These are phyloP conservation scores for Pterostichus niger DNA, from an alignment of 2,888 invertebrate species.

Conservation along the genomic window DNA sequence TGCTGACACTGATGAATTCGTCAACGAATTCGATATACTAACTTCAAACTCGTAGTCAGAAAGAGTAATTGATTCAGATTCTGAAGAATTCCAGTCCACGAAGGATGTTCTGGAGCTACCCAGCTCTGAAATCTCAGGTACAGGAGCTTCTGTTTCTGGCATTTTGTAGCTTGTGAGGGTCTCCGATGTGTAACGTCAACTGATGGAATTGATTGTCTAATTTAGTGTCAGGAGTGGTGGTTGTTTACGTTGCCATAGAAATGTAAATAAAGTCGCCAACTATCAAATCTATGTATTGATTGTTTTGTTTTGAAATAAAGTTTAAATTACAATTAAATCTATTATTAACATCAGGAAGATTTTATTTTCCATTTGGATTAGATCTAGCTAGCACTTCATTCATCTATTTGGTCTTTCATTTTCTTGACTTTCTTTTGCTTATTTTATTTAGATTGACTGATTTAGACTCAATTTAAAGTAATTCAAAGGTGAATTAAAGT, in stretches of 20 bases:
- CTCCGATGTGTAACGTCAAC: constrained; percentile 29
- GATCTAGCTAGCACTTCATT: no score
- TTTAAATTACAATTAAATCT: background rate
- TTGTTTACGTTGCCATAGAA: constrained; percentile 56
- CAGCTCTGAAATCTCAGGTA: constrained; percentile 31
- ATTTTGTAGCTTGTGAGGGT: constrained; percentile 16
- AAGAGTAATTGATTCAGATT: constrained; percentile 54
- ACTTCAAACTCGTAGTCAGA: constrained; percentile 59
- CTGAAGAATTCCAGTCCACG: constrained; percentile 53
- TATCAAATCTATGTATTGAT: constrained; percentile 1
- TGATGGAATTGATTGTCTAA: constrained; percentile 15
- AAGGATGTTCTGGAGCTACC: constrained; percentile 50
- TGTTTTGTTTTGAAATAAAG: background rate
- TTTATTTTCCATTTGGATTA: no score
- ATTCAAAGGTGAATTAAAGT: no score
- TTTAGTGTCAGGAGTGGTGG: background rate
- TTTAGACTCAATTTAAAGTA: no score
- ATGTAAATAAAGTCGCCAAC: constrained; percentile 28
- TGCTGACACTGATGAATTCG: constrained; percentile 26
- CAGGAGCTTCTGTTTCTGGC: constrained; percentile 62
- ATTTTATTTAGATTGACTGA: no score
- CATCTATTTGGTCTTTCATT: no score
- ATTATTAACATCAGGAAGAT: background rate
- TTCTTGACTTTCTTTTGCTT: no score
- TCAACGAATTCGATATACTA: constrained; percentile 17